These are phyloP conservation scores for Passer domesticus DNA, from an alignment of 2,113 vertebrate genomes.

Conservation along the genomic window DNA sequence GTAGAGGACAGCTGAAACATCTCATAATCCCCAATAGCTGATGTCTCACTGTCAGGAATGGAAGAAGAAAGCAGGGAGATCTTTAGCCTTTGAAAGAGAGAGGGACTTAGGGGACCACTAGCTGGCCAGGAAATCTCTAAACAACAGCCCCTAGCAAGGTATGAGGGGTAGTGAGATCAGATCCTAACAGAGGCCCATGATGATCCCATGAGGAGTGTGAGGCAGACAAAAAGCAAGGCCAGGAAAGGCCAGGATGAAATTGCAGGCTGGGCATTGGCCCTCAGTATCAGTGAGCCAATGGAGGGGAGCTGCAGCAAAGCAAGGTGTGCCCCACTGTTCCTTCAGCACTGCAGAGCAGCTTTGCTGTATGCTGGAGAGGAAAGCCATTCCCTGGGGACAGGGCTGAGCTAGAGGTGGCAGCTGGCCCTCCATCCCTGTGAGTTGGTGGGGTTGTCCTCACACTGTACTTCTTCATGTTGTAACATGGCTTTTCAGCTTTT, in stretches of 20 bases:
- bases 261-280: background rate
- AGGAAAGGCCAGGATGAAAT: background rate
- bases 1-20: background rate
- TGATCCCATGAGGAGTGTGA: background rate
- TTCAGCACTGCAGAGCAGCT: background rate
- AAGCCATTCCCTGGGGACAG: background rate
- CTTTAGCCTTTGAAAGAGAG: background rate
- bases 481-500: background rate
- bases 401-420: background rate
- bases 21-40: background rate
- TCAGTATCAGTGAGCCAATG: fast-evolving
- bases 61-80: background rate
- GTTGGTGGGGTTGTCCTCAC: background rate
- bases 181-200: background rate
- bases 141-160: background rate
- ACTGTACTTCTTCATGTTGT: background rate
- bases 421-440: background rate
- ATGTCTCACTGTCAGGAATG: background rate
- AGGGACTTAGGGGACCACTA: background rate
- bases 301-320: background rate
- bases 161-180: background rate
- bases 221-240: background rate
- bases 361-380: fast-evolving
- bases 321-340: background rate
- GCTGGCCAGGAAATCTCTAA: background rate